Percentiles rank a stretch among this genome's conserved stretches.
Conservation (phyloP, 2,113 vertebrate species). For the Hylia prasina region DNA sequence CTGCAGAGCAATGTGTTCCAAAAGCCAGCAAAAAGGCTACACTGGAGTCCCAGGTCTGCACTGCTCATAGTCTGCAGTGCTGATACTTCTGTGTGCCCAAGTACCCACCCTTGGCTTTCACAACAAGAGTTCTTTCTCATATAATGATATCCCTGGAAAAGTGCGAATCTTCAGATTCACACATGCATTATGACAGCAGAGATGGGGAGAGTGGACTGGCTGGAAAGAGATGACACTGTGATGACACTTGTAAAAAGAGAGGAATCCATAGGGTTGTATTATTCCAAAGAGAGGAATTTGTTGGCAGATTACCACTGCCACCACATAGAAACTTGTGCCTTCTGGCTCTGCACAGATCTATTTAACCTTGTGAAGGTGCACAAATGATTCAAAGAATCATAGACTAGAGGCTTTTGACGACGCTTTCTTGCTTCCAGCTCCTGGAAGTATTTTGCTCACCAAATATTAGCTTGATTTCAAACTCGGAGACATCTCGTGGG, state of each 20-base stretch:
- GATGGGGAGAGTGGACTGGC: neutral
- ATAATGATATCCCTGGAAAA: neutral
- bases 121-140: neutral
- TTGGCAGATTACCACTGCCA: neutral
- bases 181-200: rapidly evolving
- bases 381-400: neutral
- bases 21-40: neutral
- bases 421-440: neutral
- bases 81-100: neutral
- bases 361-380: neutral
- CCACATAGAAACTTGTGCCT: neutral
- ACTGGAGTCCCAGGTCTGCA: neutral
- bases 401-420: rapidly evolving
- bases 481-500: neutral
- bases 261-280: rapidly evolving
- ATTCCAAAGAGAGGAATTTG: neutral
- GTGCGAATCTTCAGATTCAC: neutral
- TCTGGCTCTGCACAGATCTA: neutral
- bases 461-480: neutral
- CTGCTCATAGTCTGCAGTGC: neutral
- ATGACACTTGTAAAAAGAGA: neutral
- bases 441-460: neutral
- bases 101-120: no score
- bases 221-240: neutral
- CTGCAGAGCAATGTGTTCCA: neutral